Conservation (phyloP, 2,797 vertebrate genomes). For the Emydoidea blandingii region DNA sequence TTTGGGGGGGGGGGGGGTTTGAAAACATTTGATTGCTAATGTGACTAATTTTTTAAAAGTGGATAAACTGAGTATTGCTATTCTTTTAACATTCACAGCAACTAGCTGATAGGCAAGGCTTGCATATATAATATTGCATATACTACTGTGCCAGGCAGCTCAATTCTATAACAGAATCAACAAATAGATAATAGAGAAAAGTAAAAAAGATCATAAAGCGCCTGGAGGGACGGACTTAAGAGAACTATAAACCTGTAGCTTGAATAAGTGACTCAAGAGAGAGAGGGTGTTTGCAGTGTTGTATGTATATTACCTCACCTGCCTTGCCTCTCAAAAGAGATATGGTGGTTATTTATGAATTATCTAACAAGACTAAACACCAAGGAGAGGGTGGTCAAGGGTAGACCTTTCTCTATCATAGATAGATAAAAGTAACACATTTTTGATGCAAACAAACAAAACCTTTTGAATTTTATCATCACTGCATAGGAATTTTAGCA, state of each 20-base stretch:
- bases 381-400: not conserved
- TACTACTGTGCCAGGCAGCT: not conserved
- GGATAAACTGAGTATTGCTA: not conserved
- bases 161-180: not conserved
- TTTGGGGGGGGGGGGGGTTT: too few relatives aligned
- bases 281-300: not conserved
- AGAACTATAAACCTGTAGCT: not conserved
- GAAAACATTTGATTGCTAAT: not conserved
- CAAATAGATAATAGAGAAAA: not conserved
- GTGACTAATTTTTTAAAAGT: not conserved
- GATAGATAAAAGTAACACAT: not conserved
- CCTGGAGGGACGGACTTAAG: not conserved
- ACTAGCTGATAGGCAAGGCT: not conserved
- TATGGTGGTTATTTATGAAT: accelerated
- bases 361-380: not conserved
- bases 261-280: not conserved
- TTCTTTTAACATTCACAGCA: not conserved
- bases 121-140: not conserved
- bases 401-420: not conserved
- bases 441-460: not conserved
- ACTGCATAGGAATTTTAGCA: not conserved
- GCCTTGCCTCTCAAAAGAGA: not conserved
- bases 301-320: not conserved
- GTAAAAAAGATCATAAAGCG: not conserved
- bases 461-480: not conserved